phyloP scores from a whole-genome alignment of 2,797 vertebrate genomes.

The Sebastes dallii region DNA sequence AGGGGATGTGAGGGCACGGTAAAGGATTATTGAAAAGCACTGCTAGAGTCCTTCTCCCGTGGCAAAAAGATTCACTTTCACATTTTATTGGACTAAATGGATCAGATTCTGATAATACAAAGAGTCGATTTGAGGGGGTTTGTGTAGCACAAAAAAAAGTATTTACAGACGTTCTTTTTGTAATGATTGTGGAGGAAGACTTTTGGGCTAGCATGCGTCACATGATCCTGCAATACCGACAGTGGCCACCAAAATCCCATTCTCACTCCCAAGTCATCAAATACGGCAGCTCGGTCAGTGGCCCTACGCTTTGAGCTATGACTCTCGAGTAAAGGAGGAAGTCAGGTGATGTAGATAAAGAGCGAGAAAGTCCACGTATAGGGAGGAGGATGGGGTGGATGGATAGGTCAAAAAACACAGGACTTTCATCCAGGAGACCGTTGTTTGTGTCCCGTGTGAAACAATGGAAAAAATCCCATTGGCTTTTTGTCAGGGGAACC shows the following conservation, averaged over 20 bases:
- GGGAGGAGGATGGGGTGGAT: neutral
- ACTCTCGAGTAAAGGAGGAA: neutral
- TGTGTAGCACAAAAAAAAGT: neutral
- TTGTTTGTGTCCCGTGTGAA: neutral
- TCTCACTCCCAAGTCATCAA: neutral
- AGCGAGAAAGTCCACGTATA: neutral
- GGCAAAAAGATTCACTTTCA: neutral
- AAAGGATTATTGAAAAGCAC: neutral
- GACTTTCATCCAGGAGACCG: neutral
- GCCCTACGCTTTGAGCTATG: neutral
- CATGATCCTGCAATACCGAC: neutral
- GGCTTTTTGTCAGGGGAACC: too few species aligned
- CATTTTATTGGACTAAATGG: neutral
- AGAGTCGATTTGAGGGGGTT: neutral
- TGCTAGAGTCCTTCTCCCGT: neutral
- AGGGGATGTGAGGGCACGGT: neutral
- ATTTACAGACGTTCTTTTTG: neutral
- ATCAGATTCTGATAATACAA: neutral
- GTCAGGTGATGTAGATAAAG: neutral
- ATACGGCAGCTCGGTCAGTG: neutral
- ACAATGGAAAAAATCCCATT: too few species aligned
- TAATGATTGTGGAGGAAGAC: neutral
- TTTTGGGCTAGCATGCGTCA: neutral
- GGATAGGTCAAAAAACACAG: neutral
- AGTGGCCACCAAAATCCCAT: neutral